A percentile compares a stretch with the other conserved stretches of the same genome.
phyloP scores from a whole-genome alignment of 2,797 vertebrate species.

The Sarcoramphus papa region DNA sequence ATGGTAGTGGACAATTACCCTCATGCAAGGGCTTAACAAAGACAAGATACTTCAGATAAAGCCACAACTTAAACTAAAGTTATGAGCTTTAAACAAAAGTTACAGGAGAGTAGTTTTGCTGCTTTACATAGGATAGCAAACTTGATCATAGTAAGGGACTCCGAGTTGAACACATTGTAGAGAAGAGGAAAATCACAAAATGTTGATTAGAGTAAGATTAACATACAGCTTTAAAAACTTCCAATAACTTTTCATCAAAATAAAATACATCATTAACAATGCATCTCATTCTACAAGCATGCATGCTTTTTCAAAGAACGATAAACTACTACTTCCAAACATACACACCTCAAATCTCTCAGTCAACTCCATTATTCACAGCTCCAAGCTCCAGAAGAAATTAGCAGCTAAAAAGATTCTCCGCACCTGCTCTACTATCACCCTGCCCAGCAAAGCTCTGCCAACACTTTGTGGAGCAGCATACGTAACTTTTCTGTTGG shows the following conservation, averaged over 20 bases:
- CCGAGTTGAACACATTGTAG: neutral
- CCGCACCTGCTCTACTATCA: neutral
- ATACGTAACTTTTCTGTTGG: neutral
- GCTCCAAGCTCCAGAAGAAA: neutral
- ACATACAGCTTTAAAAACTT: neutral
- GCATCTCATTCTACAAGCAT: neutral
- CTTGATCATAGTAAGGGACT: neutral
- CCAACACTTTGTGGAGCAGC: neutral
- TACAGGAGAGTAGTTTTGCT: neutral
- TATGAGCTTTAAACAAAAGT: neutral
- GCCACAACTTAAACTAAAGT: neutral
- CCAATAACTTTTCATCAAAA: neutral
- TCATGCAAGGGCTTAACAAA: neutral
- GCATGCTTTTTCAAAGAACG: neutral
- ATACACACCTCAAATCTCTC: neutral
- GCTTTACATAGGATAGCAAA: neutral
- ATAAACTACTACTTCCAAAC: neutral
- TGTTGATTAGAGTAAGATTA: neutral
- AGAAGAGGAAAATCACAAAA: neutral
- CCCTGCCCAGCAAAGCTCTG: neutral
- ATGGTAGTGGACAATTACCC: neutral
- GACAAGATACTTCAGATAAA: neutral
- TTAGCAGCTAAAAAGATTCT: neutral
- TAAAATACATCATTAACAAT: neutral
- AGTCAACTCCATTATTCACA: neutral